phyloP scores from a whole-genome alignment of 2,888 invertebrate genomes.

The Pycnomerus fuliginosus region DNA sequence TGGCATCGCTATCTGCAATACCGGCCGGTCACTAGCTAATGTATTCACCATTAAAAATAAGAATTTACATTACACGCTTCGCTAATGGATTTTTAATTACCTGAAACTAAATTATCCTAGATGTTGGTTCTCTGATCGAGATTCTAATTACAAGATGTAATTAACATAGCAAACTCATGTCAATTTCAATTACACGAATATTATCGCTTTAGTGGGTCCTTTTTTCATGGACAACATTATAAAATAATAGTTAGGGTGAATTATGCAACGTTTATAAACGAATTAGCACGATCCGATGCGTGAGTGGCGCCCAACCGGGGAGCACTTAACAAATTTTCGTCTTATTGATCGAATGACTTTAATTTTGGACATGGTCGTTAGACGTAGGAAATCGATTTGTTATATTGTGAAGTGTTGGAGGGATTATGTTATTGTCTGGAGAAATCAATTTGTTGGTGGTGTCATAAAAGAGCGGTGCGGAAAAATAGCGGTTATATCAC shows the following conservation, averaged over 20 bases:
- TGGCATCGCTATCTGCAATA: slow-evolving; percentile 34
- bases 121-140: slow-evolving; percentile 48
- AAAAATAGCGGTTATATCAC: slow-evolving; percentile 32
- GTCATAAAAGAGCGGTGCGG: slow-evolving; percentile 22
- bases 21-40: slow-evolving; percentile 37
- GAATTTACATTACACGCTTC: slow-evolving; percentile 50
- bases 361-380: slow-evolving; percentile 9
- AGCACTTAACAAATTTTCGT: neutral
- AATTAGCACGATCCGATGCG: slow-evolving; percentile 1
- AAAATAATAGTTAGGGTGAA: slow-evolving; percentile 2
- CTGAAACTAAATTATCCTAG: slow-evolving; percentile 50
- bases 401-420: slow-evolving; percentile 10
- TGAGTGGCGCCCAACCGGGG: slow-evolving; percentile 3
- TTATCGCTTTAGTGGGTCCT: slow-evolving; percentile 39
- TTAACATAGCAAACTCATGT: slow-evolving; percentile 49
- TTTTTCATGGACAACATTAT: slow-evolving; percentile 24
- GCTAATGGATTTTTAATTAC: slow-evolving; percentile 54
- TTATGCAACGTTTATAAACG: slow-evolving; percentile 8
- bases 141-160: slow-evolving; percentile 48
- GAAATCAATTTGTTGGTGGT: slow-evolving; percentile 25
- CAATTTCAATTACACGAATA: slow-evolving; percentile 50
- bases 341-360: slow-evolving; percentile 8
- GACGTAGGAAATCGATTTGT: slow-evolving; percentile 20
- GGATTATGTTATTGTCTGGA: slow-evolving; percentile 20
- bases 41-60: slow-evolving; percentile 47